Conservation (phyloP, 2,797 vertebrate species). For the Leptodactylus fallax region DNA sequence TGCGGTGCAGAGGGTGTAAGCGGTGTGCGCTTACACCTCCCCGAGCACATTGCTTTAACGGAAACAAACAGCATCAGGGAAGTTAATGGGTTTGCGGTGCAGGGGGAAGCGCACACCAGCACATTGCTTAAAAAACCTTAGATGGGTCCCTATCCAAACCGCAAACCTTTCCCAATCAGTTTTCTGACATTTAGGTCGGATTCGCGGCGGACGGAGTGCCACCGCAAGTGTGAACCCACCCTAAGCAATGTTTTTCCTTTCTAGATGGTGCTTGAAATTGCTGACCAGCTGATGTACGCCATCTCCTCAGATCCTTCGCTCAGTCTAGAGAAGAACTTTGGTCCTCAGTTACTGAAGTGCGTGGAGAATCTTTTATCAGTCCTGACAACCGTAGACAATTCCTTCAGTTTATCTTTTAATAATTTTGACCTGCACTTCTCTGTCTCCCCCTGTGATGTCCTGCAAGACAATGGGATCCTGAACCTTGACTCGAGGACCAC, state of each 20-base stretch:
- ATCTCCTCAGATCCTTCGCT: not conserved
- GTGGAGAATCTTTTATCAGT: slow-evolving; percentile 10
- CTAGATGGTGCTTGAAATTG: not conserved
- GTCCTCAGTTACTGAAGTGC: slow-evolving; percentile 1
- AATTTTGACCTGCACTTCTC: not conserved
- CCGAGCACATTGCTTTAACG: too few relatives aligned
- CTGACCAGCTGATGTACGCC: not conserved
- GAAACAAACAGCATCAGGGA: too few relatives aligned
- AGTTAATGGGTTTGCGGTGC: too few relatives aligned
- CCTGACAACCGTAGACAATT: not conserved
- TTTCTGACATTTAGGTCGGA: too few relatives aligned
- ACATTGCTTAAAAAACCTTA: too few relatives aligned
- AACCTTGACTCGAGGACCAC: not conserved
- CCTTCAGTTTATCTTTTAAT: not conserved
- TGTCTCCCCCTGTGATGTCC: not conserved
- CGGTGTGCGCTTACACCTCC: too few relatives aligned
- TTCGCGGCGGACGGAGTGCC: too few relatives aligned
- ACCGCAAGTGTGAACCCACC: too few relatives aligned
- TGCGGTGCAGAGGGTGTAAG: too few relatives aligned
- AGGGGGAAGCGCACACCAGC: too few relatives aligned
- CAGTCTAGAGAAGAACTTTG: not conserved
- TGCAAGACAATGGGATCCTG: not conserved
- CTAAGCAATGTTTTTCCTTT: not conserved
- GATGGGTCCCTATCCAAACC: too few relatives aligned
- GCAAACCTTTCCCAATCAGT: too few relatives aligned